These are phyloP conservation scores for Alca torda DNA, from an alignment of 2,797 vertebrate genomes.

Conservation along the genomic window DNA sequence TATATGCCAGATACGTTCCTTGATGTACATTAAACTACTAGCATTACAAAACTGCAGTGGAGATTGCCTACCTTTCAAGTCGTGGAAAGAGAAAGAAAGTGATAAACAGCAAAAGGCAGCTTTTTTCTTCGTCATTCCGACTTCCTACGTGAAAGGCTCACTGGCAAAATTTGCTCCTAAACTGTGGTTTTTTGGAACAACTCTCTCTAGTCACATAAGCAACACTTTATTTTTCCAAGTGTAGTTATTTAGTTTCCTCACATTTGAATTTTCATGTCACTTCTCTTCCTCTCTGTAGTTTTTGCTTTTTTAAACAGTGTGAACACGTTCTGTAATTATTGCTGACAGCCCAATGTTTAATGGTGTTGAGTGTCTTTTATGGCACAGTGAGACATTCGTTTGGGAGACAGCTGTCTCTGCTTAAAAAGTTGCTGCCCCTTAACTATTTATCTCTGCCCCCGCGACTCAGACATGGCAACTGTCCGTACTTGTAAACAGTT, in stretches of 20 bases:
- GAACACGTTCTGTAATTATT: constrained; percentile 67
- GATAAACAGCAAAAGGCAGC: background rate
- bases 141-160: background rate
- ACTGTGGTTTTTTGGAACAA: background rate
- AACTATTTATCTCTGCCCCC: constrained; percentile 26
- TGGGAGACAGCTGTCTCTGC: constrained; percentile 51
- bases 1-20: background rate
- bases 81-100: background rate
- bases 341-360: constrained; percentile 65
- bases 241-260: constrained; percentile 49
- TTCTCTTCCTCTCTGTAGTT: constrained; percentile 53
- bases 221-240: constrained; percentile 63
- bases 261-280: constrained; percentile 56
- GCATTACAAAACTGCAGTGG: background rate
- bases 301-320: constrained; percentile 59
- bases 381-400: constrained; percentile 23
- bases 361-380: constrained; percentile 47
- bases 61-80: background rate
- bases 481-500: background rate
- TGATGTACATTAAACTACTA: background rate
- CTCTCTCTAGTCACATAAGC: constrained; percentile 32
- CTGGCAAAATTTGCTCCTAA: constrained; percentile 19
- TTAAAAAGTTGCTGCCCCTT: constrained; percentile 29
- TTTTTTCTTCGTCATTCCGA: background rate
- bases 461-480: background rate